phyloP scores from a whole-genome alignment of 2,888 invertebrate species.

The Dermolepida albohirtum region DNA sequence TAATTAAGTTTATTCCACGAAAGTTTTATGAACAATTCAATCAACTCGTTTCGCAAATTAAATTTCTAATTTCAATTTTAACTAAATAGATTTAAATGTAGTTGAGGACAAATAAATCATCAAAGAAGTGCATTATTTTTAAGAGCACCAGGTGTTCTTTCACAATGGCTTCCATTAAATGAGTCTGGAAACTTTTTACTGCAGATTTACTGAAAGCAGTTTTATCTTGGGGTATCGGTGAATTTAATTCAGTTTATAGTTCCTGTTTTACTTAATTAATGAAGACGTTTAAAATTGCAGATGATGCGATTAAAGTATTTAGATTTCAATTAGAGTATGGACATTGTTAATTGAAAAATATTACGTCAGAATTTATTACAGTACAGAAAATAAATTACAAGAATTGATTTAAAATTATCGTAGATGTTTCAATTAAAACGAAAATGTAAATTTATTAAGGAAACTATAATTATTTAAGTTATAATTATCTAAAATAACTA shows the following conservation, averaged over 20 bases:
- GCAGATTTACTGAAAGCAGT: slow-evolving; percentile 21
- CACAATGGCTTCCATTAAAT: slow-evolving; percentile 42
- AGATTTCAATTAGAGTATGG: neutral
- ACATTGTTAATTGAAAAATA: too few relatives aligned
- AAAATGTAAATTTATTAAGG: too few relatives aligned
- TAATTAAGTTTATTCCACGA: too few relatives aligned
- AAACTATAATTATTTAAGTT: too few relatives aligned
- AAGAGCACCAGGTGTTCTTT: slow-evolving; percentile 45
- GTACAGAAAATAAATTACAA: too few relatives aligned
- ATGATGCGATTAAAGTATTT: neutral
- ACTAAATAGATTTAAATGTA: slow-evolving; percentile 18
- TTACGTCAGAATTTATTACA: too few relatives aligned
- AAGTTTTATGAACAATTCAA: too few relatives aligned
- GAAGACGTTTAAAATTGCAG: neutral
- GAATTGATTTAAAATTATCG: too few relatives aligned
- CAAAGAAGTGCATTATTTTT: slow-evolving; percentile 45
- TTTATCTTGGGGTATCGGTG: neutral
- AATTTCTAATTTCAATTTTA: slow-evolving; percentile 16
- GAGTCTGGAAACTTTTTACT: slow-evolving; percentile 38
- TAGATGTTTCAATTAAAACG: too few relatives aligned
- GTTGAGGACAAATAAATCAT: slow-evolving; percentile 42
- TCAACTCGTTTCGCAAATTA: neutral
- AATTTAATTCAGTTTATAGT: slow-evolving; percentile 3
- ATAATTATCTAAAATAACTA: too few relatives aligned
- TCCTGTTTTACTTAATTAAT: slow-evolving; percentile 12